Conservation (phyloP, 1,140 invertebrate species). For the Metopolophium dirhodum region DNA sequence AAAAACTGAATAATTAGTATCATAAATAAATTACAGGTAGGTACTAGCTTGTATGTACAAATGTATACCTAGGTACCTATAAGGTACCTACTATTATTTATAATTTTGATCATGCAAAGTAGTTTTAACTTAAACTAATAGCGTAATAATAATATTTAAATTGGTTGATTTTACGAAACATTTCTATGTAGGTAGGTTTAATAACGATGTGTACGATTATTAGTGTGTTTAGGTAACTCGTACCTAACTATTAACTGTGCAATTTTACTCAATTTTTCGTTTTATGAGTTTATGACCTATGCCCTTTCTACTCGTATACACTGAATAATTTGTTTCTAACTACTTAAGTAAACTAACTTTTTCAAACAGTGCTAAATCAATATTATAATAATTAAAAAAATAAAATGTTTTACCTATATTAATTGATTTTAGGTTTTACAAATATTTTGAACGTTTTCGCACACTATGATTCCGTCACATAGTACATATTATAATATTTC, state of each 20-base stretch:
- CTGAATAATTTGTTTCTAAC: background rate
- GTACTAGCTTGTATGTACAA: background rate
- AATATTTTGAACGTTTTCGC: background rate
- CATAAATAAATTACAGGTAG: background rate
- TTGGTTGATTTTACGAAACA: background rate
- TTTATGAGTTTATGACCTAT: background rate
- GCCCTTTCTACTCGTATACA: too few relatives aligned
- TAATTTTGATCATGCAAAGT: background rate
- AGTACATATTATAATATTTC: too few relatives aligned
- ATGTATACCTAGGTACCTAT: too few relatives aligned
- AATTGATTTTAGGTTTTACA: background rate
- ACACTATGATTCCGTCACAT: background rate
- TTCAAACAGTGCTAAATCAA: too few relatives aligned
- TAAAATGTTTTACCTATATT: background rate
- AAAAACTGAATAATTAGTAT: background rate
- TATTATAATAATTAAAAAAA: background rate
- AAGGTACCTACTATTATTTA: too few relatives aligned
- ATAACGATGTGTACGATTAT: background rate
- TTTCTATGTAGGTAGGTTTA: background rate
- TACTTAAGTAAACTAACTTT: too few relatives aligned
- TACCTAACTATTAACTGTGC: background rate
- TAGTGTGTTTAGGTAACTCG: too few relatives aligned
- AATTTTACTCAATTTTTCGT: background rate
- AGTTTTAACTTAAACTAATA: background rate
- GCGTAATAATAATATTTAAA: background rate